Evolutionary conservation across 1,140 invertebrate genomes (phyloP), one percentile per base, ranked within the genome.

Genomic region (Globodera ellingtonae): DNA sequence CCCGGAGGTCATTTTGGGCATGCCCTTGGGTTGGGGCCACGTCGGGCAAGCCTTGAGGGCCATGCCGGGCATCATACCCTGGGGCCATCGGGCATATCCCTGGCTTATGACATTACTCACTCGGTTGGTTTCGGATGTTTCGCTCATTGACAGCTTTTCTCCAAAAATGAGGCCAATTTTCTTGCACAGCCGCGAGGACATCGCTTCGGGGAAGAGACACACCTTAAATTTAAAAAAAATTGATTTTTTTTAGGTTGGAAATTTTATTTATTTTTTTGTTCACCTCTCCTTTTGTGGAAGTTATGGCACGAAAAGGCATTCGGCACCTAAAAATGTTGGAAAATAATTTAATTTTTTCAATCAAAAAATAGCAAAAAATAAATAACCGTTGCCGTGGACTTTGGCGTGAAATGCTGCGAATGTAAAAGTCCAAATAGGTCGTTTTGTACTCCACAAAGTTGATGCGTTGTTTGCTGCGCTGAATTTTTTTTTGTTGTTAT

Each of bases 401-500:
- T 75, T 84, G 50, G 62, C 75, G 50, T 50, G 71, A 72, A 46
- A 75, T 18, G 72, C 85, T 87, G 15, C 85, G 82, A 73, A 85
- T 85, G 52, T 81, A 85, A 76, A 69, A 85, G 50, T 85, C 84
- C 52, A 85, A 78, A 71, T 76, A 85, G 13, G 84, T 85, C 7
- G 76, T 50, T 35, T 82, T 70, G n/a, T 72, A 86, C 69, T 85
- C 84, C 62, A 86, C 21, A 50, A 85, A 85, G 52, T 86, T 85
- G 4, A 85, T 85, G 4, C 85, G 67, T 66, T 81, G 77, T 35
- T 77, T 77, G 35, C 69, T 79, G 10, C 79, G 82, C 82, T 83
- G n/a, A 81, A 83, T 65, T 82, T 35, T 72, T 71, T 71, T 15
- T 66, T 47, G 3, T 44, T 47, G 6, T n/a, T 79, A 78, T 35